Percentiles rank a stretch among this genome's conserved stretches.
These are phyloP conservation scores for Steatornis caripensis DNA, from an alignment of 2,113 vertebrate species.

Conservation along the genomic window DNA sequence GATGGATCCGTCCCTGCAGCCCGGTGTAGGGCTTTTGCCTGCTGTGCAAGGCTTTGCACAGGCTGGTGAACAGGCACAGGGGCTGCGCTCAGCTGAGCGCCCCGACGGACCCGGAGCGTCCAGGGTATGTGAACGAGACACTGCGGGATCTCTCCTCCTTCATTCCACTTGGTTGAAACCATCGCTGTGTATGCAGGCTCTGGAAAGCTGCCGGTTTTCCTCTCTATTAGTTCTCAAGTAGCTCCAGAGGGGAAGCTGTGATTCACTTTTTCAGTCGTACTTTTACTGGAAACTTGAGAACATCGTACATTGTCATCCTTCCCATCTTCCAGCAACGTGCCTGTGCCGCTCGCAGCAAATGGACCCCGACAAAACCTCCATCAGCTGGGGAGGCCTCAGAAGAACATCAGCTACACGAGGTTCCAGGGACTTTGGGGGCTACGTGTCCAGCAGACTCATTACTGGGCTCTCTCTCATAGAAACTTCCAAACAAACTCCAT, in stretches of 20 bases:
- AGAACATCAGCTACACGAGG: not conserved
- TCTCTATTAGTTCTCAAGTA: not conserved
- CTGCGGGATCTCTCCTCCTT: not conserved
- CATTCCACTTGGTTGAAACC: not conserved
- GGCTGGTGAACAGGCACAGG: fast-evolving
- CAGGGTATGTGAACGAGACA: fast-evolving
- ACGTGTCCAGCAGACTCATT: not conserved
- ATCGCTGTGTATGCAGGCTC: not conserved
- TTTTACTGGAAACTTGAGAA: conserved; percentile 45
- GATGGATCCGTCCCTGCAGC: not conserved
- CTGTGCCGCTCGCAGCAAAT: not conserved
- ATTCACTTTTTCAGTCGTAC: conserved; percentile 52
- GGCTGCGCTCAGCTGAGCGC: not conserved
- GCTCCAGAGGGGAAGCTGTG: conserved; percentile 33
- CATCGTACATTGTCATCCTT: not conserved
- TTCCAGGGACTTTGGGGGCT: not conserved
- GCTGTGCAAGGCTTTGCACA: not conserved
- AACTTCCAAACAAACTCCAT: not conserved
- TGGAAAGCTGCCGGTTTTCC: conserved; percentile 11
- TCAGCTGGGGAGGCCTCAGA: not conserved
- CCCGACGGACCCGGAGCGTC: fast-evolving
- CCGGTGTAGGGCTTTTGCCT: not conserved
- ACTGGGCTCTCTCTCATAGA: not conserved
- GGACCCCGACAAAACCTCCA: not conserved
- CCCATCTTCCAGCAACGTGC: not conserved